phyloP scores from a whole-genome alignment of 2,888 invertebrate species.

The Andrena fulva region DNA sequence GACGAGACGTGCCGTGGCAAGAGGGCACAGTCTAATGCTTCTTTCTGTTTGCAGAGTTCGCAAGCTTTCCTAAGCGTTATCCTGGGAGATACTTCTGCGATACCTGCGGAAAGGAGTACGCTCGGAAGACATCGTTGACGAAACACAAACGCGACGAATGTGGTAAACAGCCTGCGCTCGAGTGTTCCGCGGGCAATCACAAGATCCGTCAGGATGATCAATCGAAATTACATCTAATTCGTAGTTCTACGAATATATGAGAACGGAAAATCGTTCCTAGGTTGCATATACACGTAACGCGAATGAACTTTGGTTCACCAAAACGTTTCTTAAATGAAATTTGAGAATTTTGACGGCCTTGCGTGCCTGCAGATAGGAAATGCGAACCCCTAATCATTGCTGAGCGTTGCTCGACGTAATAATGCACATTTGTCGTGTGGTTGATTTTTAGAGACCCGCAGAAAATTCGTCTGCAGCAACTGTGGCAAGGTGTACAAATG shows the following conservation, averaged over 20 bases:
- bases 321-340: not conserved
- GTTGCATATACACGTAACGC: too few relatives aligned
- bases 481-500: constrained; percentile 78
- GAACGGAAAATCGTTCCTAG: not conserved
- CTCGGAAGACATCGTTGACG: constrained; percentile 77
- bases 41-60: constrained; percentile 63
- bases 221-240: constrained; percentile 78
- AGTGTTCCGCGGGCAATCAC: constrained; percentile 80
- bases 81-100: constrained; percentile 73
- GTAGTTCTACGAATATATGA: constrained; percentile 21
- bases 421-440: constrained; percentile 24
- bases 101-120: constrained; percentile 78
- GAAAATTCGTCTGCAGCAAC: constrained; percentile 48
- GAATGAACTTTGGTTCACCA: not conserved
- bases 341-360: not conserved
- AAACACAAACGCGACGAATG: constrained; percentile 82
- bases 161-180: constrained; percentile 83
- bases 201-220: constrained; percentile 80
- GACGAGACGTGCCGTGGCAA: not conserved
- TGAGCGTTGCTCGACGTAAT: not conserved
- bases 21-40: constrained; percentile 13
- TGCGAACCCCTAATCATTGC: not conserved
- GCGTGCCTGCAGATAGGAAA: not conserved
- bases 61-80: constrained; percentile 67
- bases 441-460: constrained; percentile 49